phyloP scores from a whole-genome alignment of 2,113 vertebrate genomes.

The Rhinoptilus africanus region DNA sequence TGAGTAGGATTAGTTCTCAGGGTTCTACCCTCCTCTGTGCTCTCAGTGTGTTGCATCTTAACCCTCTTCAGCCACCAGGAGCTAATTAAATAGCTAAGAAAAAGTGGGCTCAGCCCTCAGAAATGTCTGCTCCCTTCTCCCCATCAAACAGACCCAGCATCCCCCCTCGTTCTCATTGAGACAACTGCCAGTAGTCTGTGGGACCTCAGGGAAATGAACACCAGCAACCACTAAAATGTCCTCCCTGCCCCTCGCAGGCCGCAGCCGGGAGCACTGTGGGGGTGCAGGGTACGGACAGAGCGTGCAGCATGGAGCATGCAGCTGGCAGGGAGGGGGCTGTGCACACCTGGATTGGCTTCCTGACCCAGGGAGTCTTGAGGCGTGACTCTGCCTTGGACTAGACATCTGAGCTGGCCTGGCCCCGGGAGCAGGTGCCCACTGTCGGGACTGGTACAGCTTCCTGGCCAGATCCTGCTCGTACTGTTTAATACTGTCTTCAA shows the following conservation, averaged over 20 bases:
- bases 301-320: slow-evolving; percentile 23
- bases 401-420: slow-evolving; percentile 52
- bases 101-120: background rate
- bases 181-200: background rate
- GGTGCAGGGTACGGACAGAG: background rate
- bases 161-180: background rate
- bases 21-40: background rate
- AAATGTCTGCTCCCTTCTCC: background rate
- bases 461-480: slow-evolving; percentile 94
- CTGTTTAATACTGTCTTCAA: slow-evolving; percentile 91
- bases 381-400: slow-evolving; percentile 38
- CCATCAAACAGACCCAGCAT: background rate
- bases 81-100: background rate
- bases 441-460: slow-evolving; percentile 88
- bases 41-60: background rate
- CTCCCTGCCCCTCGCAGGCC: background rate
- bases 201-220: background rate
- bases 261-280: background rate
- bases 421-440: slow-evolving; percentile 78
- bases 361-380: slow-evolving; percentile 16
- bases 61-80: background rate
- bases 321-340: background rate
- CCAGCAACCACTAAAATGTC: background rate
- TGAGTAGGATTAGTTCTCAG: background rate
- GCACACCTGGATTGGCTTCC: slow-evolving; percentile 65